Evolutionary conservation across 2,888 invertebrate species (phyloP).

Genomic region (Lissonota sp.): DNA sequence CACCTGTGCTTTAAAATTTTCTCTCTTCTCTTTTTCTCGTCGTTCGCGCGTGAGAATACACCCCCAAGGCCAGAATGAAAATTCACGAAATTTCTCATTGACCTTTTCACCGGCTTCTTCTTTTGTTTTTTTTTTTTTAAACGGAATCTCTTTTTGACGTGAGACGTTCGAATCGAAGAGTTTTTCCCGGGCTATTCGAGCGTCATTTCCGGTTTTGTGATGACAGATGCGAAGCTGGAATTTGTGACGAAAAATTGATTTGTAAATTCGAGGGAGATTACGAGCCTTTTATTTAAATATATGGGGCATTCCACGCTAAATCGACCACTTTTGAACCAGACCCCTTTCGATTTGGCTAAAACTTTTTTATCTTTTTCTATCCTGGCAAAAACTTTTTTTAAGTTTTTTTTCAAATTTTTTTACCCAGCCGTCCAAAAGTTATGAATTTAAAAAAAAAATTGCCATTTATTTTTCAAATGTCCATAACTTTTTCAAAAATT

Average conservation of each 20-base stretch:
- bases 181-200: slow-evolving; percentile 35
- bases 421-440: no score
- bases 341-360: no score
- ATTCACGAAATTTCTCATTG: not conserved
- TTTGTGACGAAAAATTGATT: slow-evolving; percentile 22
- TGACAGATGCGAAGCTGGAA: slow-evolving; percentile 42
- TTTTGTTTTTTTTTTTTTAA: not conserved
- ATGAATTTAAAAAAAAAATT: no score
- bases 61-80: not conserved
- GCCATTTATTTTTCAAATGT: no score
- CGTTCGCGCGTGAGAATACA: not conserved
- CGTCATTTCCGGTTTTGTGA: slow-evolving; percentile 56
- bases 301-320: no score
- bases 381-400: no score
- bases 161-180: not conserved
- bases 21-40: slow-evolving; percentile 17
- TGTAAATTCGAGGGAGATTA: no score
- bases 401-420: no score
- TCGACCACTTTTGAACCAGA: no score
- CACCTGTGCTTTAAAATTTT: slow-evolving; percentile 48
- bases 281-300: no score
- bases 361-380: no score
- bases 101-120: not conserved
- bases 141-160: not conserved
- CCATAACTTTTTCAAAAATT: no score